Evolutionary conservation across 1,140 invertebrate genomes (phyloP), one percentile per base, ranked within the genome.

Genomic region (Hypsibius dujardini): DNA sequence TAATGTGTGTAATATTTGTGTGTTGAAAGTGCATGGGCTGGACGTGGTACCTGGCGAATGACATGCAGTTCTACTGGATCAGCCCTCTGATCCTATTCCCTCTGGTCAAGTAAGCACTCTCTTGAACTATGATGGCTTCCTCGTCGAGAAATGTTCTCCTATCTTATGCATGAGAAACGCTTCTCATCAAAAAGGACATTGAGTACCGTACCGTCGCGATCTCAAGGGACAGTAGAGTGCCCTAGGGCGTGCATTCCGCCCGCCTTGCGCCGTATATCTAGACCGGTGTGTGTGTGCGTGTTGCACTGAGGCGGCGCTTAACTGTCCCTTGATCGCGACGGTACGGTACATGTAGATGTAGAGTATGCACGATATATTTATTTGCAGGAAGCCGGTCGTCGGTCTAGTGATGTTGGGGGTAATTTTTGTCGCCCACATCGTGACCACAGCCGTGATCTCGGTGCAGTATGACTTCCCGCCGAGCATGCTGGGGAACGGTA

Each of bases 21-120:
- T 28, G 62, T 28, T 47, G 42, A 42, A 50, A 90, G 88, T 89
- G 88, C 76, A 83, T 88, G 80, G 81, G 84, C 0, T 83, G 85
- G 76, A 83, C 85, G 0, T 89, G 87, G 88, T 89, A 88, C 77
- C 80, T 90, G 70, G 87, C 88, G 2, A 88, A 89, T 75, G 89
- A 90, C 75, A 88, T 88, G 78, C 87, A 90, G 77, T 80, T 90
- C 50, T 90, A 88, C 77, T 79, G 87, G 1, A 76, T 86, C 0
- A 85, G 87, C 0, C 83, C 87, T 1, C 78, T 89, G 0, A 79
- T 90, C 1, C 79, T 88, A 72, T 79, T 83, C n/a, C 73, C 86
- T 1, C 74, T 90, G 1, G 87, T 86, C 81, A 84, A 82, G 73
- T 86, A 56, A 56, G 50, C n/a, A n/a, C n/a, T n/a, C n/a, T n/a